Evolutionary conservation across 2,797 vertebrate species (phyloP).

Genomic region (Urophycis tenuis): DNA sequence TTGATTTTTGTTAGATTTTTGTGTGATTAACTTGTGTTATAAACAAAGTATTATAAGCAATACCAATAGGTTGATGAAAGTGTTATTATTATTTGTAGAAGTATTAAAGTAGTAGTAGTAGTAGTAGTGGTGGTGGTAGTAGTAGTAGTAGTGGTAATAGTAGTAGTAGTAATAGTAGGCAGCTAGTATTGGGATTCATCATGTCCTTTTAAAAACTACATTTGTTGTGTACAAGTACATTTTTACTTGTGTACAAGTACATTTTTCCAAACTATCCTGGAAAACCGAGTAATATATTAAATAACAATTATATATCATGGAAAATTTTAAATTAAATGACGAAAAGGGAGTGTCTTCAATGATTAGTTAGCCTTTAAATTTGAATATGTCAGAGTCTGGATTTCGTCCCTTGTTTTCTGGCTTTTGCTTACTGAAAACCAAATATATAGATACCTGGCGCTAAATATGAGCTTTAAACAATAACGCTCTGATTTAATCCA

Average conservation of each 20-base stretch:
- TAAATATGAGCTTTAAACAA: constrained; percentile 23
- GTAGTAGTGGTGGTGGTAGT: constrained; percentile 2
- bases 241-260: not conserved
- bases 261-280: constrained; percentile 8
- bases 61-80: constrained; percentile 20
- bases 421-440: too few relatives aligned
- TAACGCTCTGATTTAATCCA: constrained; percentile 22
- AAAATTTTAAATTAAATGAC: too few relatives aligned
- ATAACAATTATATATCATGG: constrained; percentile 35
- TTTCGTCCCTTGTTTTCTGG: too few relatives aligned
- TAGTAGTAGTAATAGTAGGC: not conserved
- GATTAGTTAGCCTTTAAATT: too few relatives aligned
- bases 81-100: constrained; percentile 24
- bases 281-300: constrained; percentile 27
- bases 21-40: constrained; percentile 75
- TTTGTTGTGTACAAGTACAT: too few relatives aligned
- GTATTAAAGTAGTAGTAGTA: constrained; percentile 9
- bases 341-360: too few relatives aligned
- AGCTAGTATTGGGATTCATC: too few relatives aligned
- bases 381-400: too few relatives aligned
- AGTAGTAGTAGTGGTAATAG: constrained; percentile 10
- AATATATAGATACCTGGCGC: not conserved
- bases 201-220: too few relatives aligned
- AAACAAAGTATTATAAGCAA: constrained; percentile 30
- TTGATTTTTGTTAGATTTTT: constrained; percentile 99